These are phyloP conservation scores for Cybosia mesomella DNA, from an alignment of 2,888 invertebrate species.

Conservation along the genomic window DNA sequence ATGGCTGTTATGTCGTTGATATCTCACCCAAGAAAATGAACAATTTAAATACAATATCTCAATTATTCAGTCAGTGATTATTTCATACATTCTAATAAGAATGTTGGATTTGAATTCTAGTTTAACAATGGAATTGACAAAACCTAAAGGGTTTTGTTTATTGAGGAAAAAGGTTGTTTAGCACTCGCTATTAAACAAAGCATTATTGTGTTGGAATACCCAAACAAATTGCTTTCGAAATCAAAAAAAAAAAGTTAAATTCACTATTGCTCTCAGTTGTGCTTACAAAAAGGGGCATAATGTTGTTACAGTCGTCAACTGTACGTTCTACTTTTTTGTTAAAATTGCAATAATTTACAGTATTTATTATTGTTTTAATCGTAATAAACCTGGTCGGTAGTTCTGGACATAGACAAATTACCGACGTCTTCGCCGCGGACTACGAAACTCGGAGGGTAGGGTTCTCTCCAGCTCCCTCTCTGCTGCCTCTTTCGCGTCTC, in stretches of 20 bases:
- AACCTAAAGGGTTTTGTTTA: neutral
- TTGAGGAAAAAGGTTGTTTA: neutral
- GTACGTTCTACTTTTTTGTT: too few species aligned
- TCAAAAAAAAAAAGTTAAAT: constrained; percentile 2
- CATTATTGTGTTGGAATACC: neutral
- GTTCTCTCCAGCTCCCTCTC: too few species aligned
- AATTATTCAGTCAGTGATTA: neutral
- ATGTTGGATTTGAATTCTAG: neutral
- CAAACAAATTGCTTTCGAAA: neutral
- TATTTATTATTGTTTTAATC: too few species aligned
- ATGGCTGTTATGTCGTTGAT: neutral
- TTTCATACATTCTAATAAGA: neutral
- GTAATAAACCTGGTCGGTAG: too few species aligned
- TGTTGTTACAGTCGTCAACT: constrained; percentile 4
- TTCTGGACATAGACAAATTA: too few species aligned
- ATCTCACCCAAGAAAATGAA: neutral
- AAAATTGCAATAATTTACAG: too few species aligned
- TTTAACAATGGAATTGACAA: neutral
- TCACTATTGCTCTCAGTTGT: neutral
- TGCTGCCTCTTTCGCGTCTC: too few species aligned
- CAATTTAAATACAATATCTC: neutral
- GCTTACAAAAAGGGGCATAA: neutral
- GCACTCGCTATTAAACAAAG: neutral
- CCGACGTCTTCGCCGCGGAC: too few species aligned
- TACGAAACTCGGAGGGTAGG: too few species aligned